These are phyloP conservation scores for Rynchops niger DNA, from an alignment of 2,113 vertebrate genomes.

Conservation along the genomic window DNA sequence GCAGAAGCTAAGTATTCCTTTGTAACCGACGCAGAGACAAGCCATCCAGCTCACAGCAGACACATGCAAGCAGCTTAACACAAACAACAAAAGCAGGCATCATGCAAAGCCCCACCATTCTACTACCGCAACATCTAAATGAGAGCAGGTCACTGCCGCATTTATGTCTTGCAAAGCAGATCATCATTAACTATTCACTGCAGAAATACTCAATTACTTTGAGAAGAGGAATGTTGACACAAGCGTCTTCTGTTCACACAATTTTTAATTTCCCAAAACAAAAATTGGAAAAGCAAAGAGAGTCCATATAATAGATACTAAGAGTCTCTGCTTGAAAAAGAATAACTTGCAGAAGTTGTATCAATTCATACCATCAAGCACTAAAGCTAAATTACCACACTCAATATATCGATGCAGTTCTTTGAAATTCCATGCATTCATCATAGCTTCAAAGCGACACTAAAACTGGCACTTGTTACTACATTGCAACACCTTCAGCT, in stretches of 20 bases:
- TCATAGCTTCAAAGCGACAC: conserved; percentile 2
- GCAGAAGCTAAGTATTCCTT: background rate
- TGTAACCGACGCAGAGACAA: background rate
- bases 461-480: background rate
- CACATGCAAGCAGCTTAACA: background rate
- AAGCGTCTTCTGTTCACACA: background rate
- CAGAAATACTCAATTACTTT: conserved; percentile 51
- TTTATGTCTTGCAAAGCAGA: conserved; percentile 74
- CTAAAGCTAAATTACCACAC: background rate
- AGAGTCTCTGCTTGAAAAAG: conserved; percentile 8
- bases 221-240: background rate
- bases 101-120: conserved; percentile 84
- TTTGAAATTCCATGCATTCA: conserved; percentile 32
- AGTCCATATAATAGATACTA: background rate
- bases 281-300: background rate
- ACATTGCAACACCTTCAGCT: conserved; percentile 45
- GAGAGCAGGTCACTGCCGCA: conserved; percentile 79
- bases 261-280: background rate
- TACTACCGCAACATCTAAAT: conserved; percentile 84
- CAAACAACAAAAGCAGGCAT: conserved; percentile 24
- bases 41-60: background rate
- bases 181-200: conserved; percentile 70
- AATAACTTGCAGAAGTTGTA: background rate
- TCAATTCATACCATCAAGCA: background rate
- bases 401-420: background rate